Percentiles rank a stretch among this genome's conserved stretches.
phyloP scores from a whole-genome alignment of 2,888 invertebrate genomes.

The Coecobrya sp. region DNA sequence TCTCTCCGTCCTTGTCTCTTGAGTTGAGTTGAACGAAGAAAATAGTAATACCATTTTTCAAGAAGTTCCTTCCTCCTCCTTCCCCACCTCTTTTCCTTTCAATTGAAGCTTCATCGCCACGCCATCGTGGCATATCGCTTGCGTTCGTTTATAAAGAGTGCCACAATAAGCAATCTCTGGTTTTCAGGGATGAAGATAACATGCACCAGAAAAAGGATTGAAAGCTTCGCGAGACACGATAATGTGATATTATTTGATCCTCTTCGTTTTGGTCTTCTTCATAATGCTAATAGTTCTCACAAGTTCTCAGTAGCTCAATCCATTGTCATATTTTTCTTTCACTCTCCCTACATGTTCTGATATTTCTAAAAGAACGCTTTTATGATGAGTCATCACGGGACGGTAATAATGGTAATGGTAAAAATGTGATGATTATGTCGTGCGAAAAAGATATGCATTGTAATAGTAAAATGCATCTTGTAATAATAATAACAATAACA shows the following conservation, averaged over 20 bases:
- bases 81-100: slow-evolving; percentile 54
- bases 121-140: slow-evolving; percentile 3
- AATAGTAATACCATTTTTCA: slow-evolving; percentile 39
- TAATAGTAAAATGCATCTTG: slow-evolving; percentile 21
- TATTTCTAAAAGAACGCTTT: slow-evolving; percentile 20
- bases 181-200: background rate
- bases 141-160: background rate
- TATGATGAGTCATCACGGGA: slow-evolving; percentile 72
- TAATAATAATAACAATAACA: slow-evolving; percentile 46
- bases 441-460: slow-evolving; percentile 69
- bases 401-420: slow-evolving; percentile 58
- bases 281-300: slow-evolving; percentile 41
- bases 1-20: slow-evolving; percentile 51
- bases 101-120: background rate
- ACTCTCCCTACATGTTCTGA: slow-evolving; percentile 17
- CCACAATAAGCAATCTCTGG: slow-evolving; percentile 21
- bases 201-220: slow-evolving; percentile 55
- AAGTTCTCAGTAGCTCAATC: background rate
- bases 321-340: slow-evolving; percentile 63
- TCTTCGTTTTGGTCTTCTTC: slow-evolving; percentile 15
- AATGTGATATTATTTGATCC: slow-evolving; percentile 52
- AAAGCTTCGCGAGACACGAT: slow-evolving; percentile 28
- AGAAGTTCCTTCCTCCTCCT: slow-evolving; percentile 35
- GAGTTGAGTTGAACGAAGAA: slow-evolving; percentile 22
- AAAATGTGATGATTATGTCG: slow-evolving; percentile 68